These are phyloP conservation scores for Beris morrisii DNA, from an alignment of 2,888 invertebrate genomes.

Conservation along the genomic window DNA sequence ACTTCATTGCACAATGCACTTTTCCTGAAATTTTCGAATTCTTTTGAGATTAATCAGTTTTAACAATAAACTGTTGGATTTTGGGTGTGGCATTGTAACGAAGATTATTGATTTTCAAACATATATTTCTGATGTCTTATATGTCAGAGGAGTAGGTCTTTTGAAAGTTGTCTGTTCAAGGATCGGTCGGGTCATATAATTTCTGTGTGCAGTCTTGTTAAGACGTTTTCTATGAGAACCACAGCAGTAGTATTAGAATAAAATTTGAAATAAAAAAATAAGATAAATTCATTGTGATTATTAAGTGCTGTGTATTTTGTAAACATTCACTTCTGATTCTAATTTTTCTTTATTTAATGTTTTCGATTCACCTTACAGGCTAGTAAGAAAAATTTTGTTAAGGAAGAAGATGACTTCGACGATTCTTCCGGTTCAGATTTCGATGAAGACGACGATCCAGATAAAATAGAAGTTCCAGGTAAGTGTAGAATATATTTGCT, in stretches of 20 bases:
- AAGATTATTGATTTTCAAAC: slow-evolving; percentile 39
- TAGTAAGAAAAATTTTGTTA: slow-evolving; percentile 45
- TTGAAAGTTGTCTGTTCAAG: slow-evolving; percentile 24
- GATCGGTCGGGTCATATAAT: slow-evolving; percentile 26
- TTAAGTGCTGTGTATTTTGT: background rate
- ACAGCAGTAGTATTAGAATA: background rate
- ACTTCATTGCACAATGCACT: background rate
- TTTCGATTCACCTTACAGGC: slow-evolving; percentile 33
- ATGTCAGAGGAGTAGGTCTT: slow-evolving; percentile 38
- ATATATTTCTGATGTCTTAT: slow-evolving; percentile 37
- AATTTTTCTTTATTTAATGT: background rate
- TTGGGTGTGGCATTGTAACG: slow-evolving; percentile 37
- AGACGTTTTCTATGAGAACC: slow-evolving; percentile 6
- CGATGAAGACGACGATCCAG: slow-evolving; percentile 88
- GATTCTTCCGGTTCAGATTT: slow-evolving; percentile 70
- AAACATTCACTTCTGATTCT: background rate
- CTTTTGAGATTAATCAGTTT: slow-evolving; percentile 13
- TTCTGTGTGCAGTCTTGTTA: slow-evolving; percentile 19
- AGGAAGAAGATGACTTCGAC: slow-evolving; percentile 57
- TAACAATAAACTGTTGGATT: slow-evolving; percentile 20
- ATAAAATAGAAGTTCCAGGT: slow-evolving; percentile 90
- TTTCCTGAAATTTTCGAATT: slow-evolving; percentile 19
- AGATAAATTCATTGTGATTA: background rate
- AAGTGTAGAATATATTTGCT: slow-evolving; percentile 43
- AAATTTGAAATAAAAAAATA: background rate